Base-by-base conservation (phyloP, 1,140 invertebrate genomes). In the Portunus trituberculatus region DNA sequence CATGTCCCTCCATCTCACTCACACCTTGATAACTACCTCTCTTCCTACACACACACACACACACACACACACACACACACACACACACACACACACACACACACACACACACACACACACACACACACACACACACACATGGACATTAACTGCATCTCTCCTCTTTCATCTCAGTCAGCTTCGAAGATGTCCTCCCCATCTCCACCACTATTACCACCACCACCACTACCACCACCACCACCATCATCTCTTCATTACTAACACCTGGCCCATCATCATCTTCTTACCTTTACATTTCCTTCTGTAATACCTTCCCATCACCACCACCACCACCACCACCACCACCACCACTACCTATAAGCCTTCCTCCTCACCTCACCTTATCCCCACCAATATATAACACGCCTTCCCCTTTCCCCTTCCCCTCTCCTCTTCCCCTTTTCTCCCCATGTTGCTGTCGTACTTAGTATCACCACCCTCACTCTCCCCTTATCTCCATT, bases 401-500 rank as follows among this genome's bases (percentile, higher is more conserved):
- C 67, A 1, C 20, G 45, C 67, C 90, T 67, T 25, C n/a, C 90
- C n/a, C 90, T 12, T 31, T 20, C 48, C 29, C 90, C 67, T 12
- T 48, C 91, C 29, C 39, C 76, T n/a, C 90, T 20, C n/a, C 45
- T 29, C 31, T 10, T 92, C 90, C 28, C 90, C n/a, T 4, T 8
- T 20, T 20, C 87, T 89, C 25, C 67, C 20, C 25, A 20, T n/a
- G 67, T 76, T n/a, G 67, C 67, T 76, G 67, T 76, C 67, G 67
- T 90, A 10, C 88, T 90, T 67, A 76, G 10, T 83, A 88, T 46
- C 93, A 88, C 14, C 84, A 59, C 83, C 31, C 48, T 20, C 25
- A 84, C 76, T 25, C 84, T 88, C 93, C 48, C 88, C 93, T 90
- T 94, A 94, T 91, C 93, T 94, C 90, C 88, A 89, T 83, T 83